These are phyloP conservation scores for Sebastes diploproa DNA, from an alignment of 2,797 vertebrate species.

Conservation along the genomic window DNA sequence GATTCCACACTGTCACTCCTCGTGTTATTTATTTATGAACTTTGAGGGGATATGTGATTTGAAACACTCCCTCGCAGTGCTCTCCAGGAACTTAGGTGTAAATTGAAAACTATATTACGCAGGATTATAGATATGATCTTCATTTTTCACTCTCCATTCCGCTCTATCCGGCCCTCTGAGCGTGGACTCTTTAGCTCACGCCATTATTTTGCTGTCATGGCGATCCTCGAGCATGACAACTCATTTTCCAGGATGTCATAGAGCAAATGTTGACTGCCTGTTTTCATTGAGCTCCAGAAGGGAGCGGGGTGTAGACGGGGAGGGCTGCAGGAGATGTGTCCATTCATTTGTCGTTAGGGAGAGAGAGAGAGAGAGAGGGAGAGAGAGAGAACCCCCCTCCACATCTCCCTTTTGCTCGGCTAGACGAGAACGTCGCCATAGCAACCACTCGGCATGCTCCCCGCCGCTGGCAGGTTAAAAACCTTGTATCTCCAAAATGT, in stretches of 20 bases:
- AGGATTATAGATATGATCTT: background rate
- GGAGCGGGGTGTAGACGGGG: background rate
- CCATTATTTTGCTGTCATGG: slow-evolving; percentile 43
- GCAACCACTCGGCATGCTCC: slow-evolving; percentile 70
- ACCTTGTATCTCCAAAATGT: slow-evolving; percentile 41
- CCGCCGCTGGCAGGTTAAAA: slow-evolving; percentile 36
- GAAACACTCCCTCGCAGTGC: background rate
- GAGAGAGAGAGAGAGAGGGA: slow-evolving; percentile 15
- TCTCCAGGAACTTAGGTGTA: slow-evolving; percentile 32
- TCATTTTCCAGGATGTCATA: slow-evolving; percentile 53
- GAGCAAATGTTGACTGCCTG: slow-evolving; percentile 50
- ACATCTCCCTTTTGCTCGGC: slow-evolving; percentile 29
- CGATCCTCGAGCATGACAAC: slow-evolving; percentile 49
- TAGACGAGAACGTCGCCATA: slow-evolving; percentile 70
- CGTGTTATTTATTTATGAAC: slow-evolving; percentile 63
- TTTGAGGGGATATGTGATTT: slow-evolving; percentile 50
- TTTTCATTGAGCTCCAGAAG: slow-evolving; percentile 35
- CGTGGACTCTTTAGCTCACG: slow-evolving; percentile 6
- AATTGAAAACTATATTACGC: slow-evolving; percentile 12
- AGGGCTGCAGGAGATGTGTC: slow-evolving; percentile 30
- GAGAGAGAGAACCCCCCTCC: background rate
- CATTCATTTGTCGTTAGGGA: slow-evolving; percentile 50
- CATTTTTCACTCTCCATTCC: background rate
- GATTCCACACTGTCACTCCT: slow-evolving; percentile 58
- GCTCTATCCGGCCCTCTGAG: slow-evolving; percentile 12